These are phyloP conservation scores for Euspilapteryx auroguttella DNA, from an alignment of 2,888 invertebrate species.

Conservation along the genomic window DNA sequence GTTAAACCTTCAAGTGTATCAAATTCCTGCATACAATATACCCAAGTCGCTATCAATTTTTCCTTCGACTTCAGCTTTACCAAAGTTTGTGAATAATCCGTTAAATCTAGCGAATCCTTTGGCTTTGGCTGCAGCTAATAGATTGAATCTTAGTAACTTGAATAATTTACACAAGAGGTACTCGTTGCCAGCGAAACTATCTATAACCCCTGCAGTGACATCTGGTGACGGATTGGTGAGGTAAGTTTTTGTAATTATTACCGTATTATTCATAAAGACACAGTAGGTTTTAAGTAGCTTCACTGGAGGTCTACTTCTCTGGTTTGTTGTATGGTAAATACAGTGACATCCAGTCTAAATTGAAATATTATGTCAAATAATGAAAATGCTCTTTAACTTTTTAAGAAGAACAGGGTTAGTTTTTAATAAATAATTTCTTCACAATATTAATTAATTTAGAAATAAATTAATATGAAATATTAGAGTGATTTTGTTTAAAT, in stretches of 20 bases:
- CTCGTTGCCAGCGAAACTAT: conserved; percentile 36
- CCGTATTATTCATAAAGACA: no score
- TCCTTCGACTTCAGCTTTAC: conserved; percentile 22
- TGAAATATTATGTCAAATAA: no score
- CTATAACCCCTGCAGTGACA: conserved; percentile 28
- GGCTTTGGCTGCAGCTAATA: conserved; percentile 21
- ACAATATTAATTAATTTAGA: no score
- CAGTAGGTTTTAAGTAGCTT: no score
- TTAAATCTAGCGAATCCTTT: conserved; percentile 41
- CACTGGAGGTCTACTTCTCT: no score
- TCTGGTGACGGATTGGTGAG: conserved; percentile 27
- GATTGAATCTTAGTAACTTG: conserved; percentile 17
- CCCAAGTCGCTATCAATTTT: conserved; percentile 35
- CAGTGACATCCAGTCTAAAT: no score
- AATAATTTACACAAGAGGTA: conserved; percentile 9
- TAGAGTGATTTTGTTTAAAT: no score
- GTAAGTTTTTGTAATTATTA: no score
- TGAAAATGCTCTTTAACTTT: no score
- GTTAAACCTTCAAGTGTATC: conserved; percentile 41
- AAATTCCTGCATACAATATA: conserved; percentile 39
- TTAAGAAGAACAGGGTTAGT: not conserved
- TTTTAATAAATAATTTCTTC: no score
- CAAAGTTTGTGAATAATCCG: conserved; percentile 47
- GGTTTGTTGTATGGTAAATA: no score
- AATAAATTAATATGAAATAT: no score